Evolutionary conservation across 2,113 vertebrate genomes (phyloP), one percentile per base, ranked within the genome.

Genomic region (Emydura subglobosa): DNA sequence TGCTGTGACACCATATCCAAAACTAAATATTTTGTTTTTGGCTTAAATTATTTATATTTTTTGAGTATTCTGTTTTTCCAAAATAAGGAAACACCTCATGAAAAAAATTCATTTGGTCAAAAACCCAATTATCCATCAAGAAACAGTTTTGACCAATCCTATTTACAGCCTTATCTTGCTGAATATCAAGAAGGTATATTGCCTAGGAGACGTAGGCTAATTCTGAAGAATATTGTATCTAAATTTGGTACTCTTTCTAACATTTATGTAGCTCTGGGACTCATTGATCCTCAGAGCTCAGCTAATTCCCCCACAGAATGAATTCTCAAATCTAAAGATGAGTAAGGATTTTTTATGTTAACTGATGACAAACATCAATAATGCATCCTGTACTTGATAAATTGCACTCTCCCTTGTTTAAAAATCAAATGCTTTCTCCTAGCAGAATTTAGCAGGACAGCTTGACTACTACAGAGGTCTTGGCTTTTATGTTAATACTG

Each of bases 391-490:
- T 79, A 24, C 29, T 21, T 53, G 7, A 72, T 27, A 1, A 47
- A 31, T 55, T 82, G 1, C 4, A 16, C 27, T 74, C 31, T 79
- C 31, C 53, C 16, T 79, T 93, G 85, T 21, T 76, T 42, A 86
- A 76, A 92, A 88, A 79, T 88, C 22, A 89, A 84, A 78, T 34
- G 4, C 10, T 87, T 93, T 55, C 78, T 79, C 3, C 53, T 22
- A 44, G 7, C 57, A 85, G 4, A 87, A 91, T n/a, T 27, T 42
- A 87, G 6, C 5, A 9, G 47, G 47, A 1, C 27, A 81, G n/a
- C 24, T 79, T 34, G 82, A 25, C 2, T 76, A 82, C 57, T 11
- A 57, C 81, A 89, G 72, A 3, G 25, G 47, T 79, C 83, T n/a
- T 76, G 86, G 85, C 42, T n/a, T 50, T 7, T 47, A 49, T 42